Evolutionary conservation across 2,888 invertebrate species (phyloP).

Genomic region (Microctonus aethiopoides): DNA sequence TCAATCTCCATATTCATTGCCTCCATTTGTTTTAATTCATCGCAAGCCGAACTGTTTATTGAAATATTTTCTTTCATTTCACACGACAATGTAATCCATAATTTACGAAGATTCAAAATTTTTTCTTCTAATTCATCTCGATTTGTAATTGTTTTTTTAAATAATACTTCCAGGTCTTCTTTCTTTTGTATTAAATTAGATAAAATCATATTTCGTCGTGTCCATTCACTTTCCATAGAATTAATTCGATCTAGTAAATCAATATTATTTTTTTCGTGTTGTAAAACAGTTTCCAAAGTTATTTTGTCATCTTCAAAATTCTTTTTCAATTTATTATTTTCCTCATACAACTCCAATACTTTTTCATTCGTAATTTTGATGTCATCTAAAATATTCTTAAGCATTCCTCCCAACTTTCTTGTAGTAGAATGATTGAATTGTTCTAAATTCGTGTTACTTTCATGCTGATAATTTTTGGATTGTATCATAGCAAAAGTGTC

Average conservation of each 20-base stretch:
- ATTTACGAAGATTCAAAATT: conserved; percentile 29
- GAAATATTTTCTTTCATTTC: conserved; percentile 37
- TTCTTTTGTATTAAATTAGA: conserved; percentile 35
- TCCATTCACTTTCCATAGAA: conserved; percentile 30
- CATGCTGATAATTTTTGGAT: conserved; percentile 24
- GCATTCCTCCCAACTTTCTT: neutral
- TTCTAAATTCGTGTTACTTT: conserved; percentile 8
- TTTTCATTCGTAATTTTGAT: conserved; percentile 25
- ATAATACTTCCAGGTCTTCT: conserved; percentile 38
- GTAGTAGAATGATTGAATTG: neutral
- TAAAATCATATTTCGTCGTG: conserved; percentile 30
- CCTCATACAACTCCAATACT: conserved; percentile 34
- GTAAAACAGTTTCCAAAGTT: conserved; percentile 3
- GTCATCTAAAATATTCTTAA: conserved; percentile 40
- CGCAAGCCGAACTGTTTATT: conserved; percentile 40
- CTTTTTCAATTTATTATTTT: conserved; percentile 38
- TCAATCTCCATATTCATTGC: conserved; percentile 49
- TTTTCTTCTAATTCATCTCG: conserved; percentile 41
- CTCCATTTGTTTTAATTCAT: conserved; percentile 52
- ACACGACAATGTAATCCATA: conserved; percentile 40
- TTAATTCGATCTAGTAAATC: conserved; percentile 38
- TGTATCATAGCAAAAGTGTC: conserved; percentile 31
- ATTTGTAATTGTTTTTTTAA: conserved; percentile 34
- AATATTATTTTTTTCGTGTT: conserved; percentile 32
- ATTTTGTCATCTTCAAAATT: conserved; percentile 39